These are phyloP conservation scores for Episyrphus balteatus DNA, from an alignment of 1,140 invertebrate genomes.

Conservation along the genomic window DNA sequence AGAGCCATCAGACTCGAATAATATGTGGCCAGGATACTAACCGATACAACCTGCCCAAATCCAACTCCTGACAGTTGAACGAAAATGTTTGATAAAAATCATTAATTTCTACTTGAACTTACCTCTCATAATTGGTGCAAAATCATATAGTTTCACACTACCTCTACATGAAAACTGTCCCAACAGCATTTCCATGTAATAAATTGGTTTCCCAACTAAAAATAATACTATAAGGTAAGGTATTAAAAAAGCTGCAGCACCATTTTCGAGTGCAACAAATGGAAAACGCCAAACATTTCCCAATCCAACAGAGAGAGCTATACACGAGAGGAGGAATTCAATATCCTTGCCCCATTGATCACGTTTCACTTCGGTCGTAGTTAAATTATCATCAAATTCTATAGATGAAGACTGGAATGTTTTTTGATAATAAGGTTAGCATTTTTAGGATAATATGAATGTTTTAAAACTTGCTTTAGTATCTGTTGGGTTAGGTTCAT, in stretches of 20 bases:
- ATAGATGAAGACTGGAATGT: too few species aligned
- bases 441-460: too few species aligned
- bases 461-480: too few species aligned
- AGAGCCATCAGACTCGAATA: conserved; percentile 68
- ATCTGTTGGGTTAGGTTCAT: too few species aligned
- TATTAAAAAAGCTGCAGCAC: conserved; percentile 63
- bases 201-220: conserved; percentile 63
- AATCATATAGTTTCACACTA: conserved; percentile 42
- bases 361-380: conserved; percentile 20
- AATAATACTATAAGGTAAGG: conserved; percentile 75
- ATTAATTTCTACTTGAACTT: background rate
- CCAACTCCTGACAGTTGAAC: conserved; percentile 50
- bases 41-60: conserved; percentile 61
- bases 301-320: conserved; percentile 80
- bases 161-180: conserved; percentile 53
- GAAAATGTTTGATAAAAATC: background rate
- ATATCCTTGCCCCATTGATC: conserved; percentile 72
- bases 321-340: conserved; percentile 82
- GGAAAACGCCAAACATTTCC: conserved; percentile 60
- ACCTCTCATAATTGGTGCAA: conserved; percentile 42
- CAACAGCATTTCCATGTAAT: conserved; percentile 63
- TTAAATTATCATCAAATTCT: too few species aligned
- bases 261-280: conserved; percentile 72
- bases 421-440: too few species aligned
- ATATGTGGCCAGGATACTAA: conserved; percentile 56